phyloP scores from a whole-genome alignment of 1,140 invertebrate genomes.

The Drosophila asahinai region DNA sequence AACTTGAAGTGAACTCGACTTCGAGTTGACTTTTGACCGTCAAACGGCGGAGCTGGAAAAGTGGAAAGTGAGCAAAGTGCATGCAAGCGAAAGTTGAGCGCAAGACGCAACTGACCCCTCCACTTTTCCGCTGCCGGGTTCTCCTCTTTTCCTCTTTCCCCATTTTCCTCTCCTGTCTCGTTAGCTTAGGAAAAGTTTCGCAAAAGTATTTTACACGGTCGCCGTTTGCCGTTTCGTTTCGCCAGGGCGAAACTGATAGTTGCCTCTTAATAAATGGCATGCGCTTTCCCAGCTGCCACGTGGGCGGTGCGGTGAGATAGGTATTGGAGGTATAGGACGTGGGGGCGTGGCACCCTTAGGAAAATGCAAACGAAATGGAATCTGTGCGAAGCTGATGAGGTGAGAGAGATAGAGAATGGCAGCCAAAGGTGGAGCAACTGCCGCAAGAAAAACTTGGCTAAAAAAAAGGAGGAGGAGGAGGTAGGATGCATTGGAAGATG shows the following conservation, averaged over 20 bases:
- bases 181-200: conserved; percentile 69
- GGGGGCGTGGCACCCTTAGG: conserved; percentile 1
- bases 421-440: conserved; percentile 24
- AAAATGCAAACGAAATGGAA: conserved; percentile 69
- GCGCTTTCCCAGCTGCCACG: conserved; percentile 33
- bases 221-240: conserved; percentile 20
- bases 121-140: conserved; percentile 16
- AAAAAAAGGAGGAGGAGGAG: conserved; percentile 6
- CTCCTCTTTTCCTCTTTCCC: not conserved
- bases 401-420: conserved; percentile 29
- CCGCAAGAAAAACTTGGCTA: conserved; percentile 15
- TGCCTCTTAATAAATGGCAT: conserved; percentile 74
- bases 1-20: conserved; percentile 83
- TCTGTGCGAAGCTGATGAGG: conserved; percentile 50
- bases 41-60: conserved; percentile 63
- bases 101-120: conserved; percentile 74
- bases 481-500: conserved; percentile 46
- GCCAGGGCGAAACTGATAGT: conserved; percentile 70
- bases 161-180: conserved; percentile 21
- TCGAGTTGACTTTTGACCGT: conserved; percentile 83
- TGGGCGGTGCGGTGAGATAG: not conserved
- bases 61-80: conserved; percentile 80
- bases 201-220: conserved; percentile 75
- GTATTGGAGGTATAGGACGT: too few species aligned
- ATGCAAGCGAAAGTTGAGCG: conserved; percentile 79